Base-by-base conservation (phyloP, 2,113 vertebrate species). In the Camarhynchus parvulus region DNA sequence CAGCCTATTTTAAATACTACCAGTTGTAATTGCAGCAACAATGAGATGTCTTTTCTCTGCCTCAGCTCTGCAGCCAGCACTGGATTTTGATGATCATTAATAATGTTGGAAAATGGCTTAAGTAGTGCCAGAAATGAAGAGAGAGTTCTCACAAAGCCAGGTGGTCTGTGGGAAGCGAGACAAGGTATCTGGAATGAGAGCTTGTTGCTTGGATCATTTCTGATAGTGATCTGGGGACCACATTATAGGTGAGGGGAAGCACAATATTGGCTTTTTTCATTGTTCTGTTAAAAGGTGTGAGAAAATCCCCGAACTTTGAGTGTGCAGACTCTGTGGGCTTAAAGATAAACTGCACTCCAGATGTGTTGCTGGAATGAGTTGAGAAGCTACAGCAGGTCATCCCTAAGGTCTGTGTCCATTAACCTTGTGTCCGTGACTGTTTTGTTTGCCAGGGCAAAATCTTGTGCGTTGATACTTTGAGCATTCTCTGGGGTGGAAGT, bases 171-270 rank as follows among this genome's bases (percentile, higher is more conserved):
- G 22, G n/a, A 70, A 79, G 27, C 27, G 52, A 61, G 46, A 21
- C 53, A 41, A 37, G 30, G 30, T 78, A 39, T 10, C 22, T 74
- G 44, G 55, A 77, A 55, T 6, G 15, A 74, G 14, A 64, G 4
- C 33, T 69, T 31, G 17, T 85, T 61, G 39, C 59, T 88, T 46
- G 58, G n/a, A 62, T 14, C 33, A 21, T 33, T 91, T 52, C 47
- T 79, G 13, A 16, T 30, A 31, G 56, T 24, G 41, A 52, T 50
- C 42, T 83, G 56, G 31, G 20, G 18, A 35, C 37, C 25, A 47
- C 28, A 66, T 19, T 3, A 1, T 8, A 11, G 6, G 6, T 5
- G 4, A 2, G 4, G 3, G 23, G 27, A 9, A n/a, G 5, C 21
- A 64, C 24, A 84, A 2, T 79, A 16, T 22, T 80, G 27, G 13